phyloP scores from a whole-genome alignment of 2,888 invertebrate species.

The Pseudococcus jackbeardsleyi region DNA sequence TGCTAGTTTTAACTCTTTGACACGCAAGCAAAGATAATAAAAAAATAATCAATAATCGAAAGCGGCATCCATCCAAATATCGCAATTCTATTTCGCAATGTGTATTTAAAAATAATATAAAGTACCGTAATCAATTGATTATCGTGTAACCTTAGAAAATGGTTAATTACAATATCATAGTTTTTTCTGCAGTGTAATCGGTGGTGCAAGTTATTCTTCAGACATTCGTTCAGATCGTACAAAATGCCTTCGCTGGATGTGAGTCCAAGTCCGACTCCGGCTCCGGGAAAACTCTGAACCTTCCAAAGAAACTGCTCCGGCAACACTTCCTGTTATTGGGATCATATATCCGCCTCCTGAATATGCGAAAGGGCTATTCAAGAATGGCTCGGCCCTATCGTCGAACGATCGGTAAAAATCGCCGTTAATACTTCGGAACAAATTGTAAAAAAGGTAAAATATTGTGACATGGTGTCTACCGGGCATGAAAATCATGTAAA shows the following conservation, averaged over 20 bases:
- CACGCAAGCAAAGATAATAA: no score
- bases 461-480: no score
- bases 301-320: conserved; percentile 56
- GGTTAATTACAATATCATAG: background rate
- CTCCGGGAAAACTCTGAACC: background rate
- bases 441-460: conserved; percentile 84
- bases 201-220: background rate
- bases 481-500: no score
- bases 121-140: no score
- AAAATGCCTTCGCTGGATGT: conserved; percentile 31
- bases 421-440: conserved; percentile 97
- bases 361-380: conserved; percentile 95
- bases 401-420: conserved; percentile 96
- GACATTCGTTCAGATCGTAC: background rate
- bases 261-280: no score
- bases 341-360: conserved; percentile 99
- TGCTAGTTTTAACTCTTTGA: no score
- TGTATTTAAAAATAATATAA: no score
- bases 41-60: no score
- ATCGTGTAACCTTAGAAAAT: background rate
- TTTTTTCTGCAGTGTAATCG: background rate
- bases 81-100: no score
- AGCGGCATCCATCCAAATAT: no score
- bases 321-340: conserved; percentile 77
- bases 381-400: conserved; percentile 96